Evolutionary conservation across 2,797 vertebrate genomes (phyloP).

Genomic region (Tokudaia muenninki): DNA sequence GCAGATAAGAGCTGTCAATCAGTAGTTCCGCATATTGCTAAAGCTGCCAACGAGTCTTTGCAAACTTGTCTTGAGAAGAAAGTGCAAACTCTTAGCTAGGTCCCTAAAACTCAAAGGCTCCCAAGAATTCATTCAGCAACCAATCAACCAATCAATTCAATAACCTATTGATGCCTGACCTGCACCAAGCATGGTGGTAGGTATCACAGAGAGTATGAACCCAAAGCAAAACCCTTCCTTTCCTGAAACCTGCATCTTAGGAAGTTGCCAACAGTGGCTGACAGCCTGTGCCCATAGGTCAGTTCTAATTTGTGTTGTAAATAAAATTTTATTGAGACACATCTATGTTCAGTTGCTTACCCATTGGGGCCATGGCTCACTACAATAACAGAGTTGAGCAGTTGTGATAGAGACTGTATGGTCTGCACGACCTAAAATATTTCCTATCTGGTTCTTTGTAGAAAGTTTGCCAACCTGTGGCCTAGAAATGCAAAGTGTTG

Average conservation of each 20-base stretch:
- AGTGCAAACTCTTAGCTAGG: slow-evolving; percentile 57
- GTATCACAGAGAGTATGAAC: neutral
- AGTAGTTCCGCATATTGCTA: slow-evolving; percentile 54
- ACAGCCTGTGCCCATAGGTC: neutral
- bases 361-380: slow-evolving; percentile 54
- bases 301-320: slow-evolving; percentile 54
- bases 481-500: slow-evolving; percentile 63
- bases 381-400: slow-evolving; percentile 25
- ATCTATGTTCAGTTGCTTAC: slow-evolving; percentile 69
- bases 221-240: neutral
- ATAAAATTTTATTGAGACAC: slow-evolving; percentile 80
- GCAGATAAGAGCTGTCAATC: slow-evolving; percentile 78
- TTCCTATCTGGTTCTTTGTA: slow-evolving; percentile 71
- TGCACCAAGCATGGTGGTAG: neutral
- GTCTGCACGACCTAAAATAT: slow-evolving; percentile 73
- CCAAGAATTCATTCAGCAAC: slow-evolving; percentile 47
- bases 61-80: slow-evolving; percentile 68
- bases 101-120: slow-evolving; percentile 55
- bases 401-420: slow-evolving; percentile 71
- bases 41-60: slow-evolving; percentile 66
- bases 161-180: slow-evolving; percentile 48
- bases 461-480: slow-evolving; percentile 61
- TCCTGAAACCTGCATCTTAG: neutral
- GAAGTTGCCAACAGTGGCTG: neutral
- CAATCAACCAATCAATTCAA: slow-evolving; percentile 14